Conservation (phyloP, 2,113 vertebrate species). For the Myotis davidii region DNA sequence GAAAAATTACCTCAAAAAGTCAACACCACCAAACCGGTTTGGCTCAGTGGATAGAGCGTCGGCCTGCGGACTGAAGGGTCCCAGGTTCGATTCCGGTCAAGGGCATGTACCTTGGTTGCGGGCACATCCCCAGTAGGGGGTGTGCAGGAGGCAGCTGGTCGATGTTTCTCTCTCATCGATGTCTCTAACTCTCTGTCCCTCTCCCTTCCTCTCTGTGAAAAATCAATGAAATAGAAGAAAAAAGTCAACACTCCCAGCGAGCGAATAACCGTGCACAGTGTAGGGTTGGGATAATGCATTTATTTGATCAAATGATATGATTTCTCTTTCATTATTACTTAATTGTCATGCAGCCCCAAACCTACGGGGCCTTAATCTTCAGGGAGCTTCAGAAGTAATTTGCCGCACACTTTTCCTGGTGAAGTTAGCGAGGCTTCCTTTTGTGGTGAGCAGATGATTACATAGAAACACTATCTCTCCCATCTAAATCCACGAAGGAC, state of each 20-base stretch:
- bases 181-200: no score
- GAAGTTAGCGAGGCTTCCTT: background rate
- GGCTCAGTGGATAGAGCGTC: no score
- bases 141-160: no score
- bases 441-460: background rate
- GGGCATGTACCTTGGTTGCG: no score
- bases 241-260: slow-evolving; percentile 47
- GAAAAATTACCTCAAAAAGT: slow-evolving; percentile 45
- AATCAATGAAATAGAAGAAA: no score
- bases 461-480: slow-evolving; percentile 42
- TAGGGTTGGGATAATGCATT: slow-evolving; percentile 20
- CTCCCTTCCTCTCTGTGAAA: no score
- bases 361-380: background rate
- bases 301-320: background rate
- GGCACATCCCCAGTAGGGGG: no score
- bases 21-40: no score
- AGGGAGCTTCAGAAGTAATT: slow-evolving; percentile 27
- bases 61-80: no score
- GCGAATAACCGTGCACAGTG: background rate
- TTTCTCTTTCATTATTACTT: slow-evolving; percentile 22
- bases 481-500: slow-evolving; percentile 58
- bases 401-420: background rate
- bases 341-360: background rate
- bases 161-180: no score
- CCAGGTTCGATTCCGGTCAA: no score